Base-by-base conservation (phyloP, 1,140 invertebrate genomes). In the Ectropis grisescens region DNA sequence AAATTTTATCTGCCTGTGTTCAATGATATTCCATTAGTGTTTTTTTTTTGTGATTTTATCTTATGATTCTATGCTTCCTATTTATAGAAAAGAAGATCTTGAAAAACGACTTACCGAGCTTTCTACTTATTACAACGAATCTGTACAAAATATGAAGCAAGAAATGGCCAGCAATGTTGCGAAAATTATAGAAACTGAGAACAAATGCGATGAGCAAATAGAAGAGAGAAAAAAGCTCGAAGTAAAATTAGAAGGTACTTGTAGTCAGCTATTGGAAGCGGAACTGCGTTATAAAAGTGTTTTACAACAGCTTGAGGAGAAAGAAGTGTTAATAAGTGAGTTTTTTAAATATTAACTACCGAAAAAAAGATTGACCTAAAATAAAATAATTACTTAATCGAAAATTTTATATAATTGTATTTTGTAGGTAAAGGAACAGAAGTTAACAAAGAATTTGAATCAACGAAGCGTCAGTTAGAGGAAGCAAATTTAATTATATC, bases 1-100 rank as follows among this genome's bases (percentile, higher is more conserved):
- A 60, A 54, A 9, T 22, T 22, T 48, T 33, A 15, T 2, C 6
- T n/a, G n/a, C n/a, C 2, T 14, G 33, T 4, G 11, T 28, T 25
- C 10, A 9, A 40, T 33, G n/a, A 15, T 15, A 36, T 10, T 39
- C 16, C 19, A 2, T 27, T 19, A 23, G 5, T 33, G 2, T 23
- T 36, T 19, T 6, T 2, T 15, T 36, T 13, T 15, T 28, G 16
- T 15, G 11, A 9, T 25, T 29, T 41, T 34, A 10, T 14, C 8
- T 5, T 33, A 37, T 23, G 39, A 28, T n/a, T n/a, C n/a, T n/a
- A n/a, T n/a, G n/a, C n/a, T n/a, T n/a, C n/a, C n/a, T n/a, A n/a
- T n/a, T n/a, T 3, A 19, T 22, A 76, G 70, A 15, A 79, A 74
- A 57, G 51, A 79, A 46, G 57, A 67, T 19, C 47, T 80, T 2